Base-by-base conservation (phyloP, 2,797 vertebrate species). In the Rhadinocentrus ornatus region DNA sequence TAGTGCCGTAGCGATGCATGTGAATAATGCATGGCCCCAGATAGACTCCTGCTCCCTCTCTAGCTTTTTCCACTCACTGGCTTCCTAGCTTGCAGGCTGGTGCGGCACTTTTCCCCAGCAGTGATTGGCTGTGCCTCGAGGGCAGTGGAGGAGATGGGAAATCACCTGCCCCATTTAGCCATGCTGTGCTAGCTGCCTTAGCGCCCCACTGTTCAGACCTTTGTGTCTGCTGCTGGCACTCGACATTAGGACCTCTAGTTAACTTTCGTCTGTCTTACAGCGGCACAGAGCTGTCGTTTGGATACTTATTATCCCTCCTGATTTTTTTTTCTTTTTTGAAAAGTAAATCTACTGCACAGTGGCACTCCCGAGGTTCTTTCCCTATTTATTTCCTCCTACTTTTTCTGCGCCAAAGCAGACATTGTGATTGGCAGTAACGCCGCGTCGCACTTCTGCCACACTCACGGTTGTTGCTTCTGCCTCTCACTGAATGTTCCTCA, bases 101-200 rank as follows among this genome's bases (percentile, higher is more conserved):
- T 86, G 85, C 82, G 75, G 80, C 87, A 85, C 89, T 85, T 85
- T 84, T 88, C 86, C 88, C 86, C 85, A 68, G 86, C 87, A 81
- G 91, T 91, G 89, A 92, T 91, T 93, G 88, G 84, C 92, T 88
- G 80, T 90, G 90, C 89, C 90, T 92, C 57, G 80, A 89, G 88
- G 91, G 90, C 90, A 91, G 67, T 86, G 84, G 81, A 93, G 88
- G 82, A 93, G 93, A 94, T 93, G 92, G 90, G 83, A 94, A 93
- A 92, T 91, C 91, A 94, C 93, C 93, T 88, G 86, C 86, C 87
- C 87, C 92, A 93, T 94, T 94, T 95, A 93, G 90, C 91, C 91
- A 79, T 86, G 80, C 90, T 87, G 82, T 77, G 86, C 88, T 91
- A 91, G 89, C 84, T 90, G 91, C 85, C 77, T 70, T 15, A 75